Percentiles rank a stretch among this genome's conserved stretches.
Evolutionary conservation across 1,140 invertebrate species (phyloP).

Genomic region (Drosophila aff.): DNA sequence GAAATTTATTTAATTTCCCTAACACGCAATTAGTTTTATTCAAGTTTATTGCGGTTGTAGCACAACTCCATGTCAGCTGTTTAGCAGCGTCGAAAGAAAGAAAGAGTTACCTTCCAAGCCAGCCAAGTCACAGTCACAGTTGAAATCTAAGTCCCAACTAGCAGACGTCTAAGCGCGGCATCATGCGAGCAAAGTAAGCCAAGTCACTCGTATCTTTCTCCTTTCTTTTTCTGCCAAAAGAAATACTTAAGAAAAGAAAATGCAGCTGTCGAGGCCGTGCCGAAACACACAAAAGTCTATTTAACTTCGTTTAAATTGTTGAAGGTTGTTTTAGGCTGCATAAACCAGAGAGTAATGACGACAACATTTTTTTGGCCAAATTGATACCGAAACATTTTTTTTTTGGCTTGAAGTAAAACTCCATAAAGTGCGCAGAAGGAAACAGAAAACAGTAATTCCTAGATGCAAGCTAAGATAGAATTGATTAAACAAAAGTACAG

Average conservation of each 20-base stretch:
- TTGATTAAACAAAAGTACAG: constrained; percentile 46
- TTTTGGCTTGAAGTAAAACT: neutral
- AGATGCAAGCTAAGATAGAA: constrained; percentile 15
- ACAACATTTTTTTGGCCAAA: constrained; percentile 4
- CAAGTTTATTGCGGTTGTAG: constrained; percentile 81
- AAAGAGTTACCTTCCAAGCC: constrained; percentile 58
- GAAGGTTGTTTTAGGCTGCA: constrained; percentile 19
- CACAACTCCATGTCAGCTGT: constrained; percentile 62
- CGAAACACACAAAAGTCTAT: constrained; percentile 10
- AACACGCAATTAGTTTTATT: constrained; percentile 84
- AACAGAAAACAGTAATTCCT: neutral
- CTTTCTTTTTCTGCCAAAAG: constrained; percentile 21
- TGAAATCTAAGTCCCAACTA: constrained; percentile 38
- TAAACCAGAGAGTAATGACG: neutral
- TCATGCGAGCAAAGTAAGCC: constrained; percentile 63
- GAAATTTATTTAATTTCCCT: constrained; percentile 83
- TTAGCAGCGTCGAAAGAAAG: constrained; percentile 63
- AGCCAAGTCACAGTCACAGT: constrained; percentile 36
- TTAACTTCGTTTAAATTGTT: constrained; percentile 26
- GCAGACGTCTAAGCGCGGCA: constrained; percentile 53
- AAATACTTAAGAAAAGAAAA: constrained; percentile 48
- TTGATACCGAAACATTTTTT: neutral
- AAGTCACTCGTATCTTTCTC: constrained; percentile 24
- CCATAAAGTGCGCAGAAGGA: constrained; percentile 3
- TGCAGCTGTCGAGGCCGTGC: constrained; percentile 40